Evolutionary conservation across 2,888 invertebrate genomes (phyloP).

Genomic region (Orgyia antiqua): DNA sequence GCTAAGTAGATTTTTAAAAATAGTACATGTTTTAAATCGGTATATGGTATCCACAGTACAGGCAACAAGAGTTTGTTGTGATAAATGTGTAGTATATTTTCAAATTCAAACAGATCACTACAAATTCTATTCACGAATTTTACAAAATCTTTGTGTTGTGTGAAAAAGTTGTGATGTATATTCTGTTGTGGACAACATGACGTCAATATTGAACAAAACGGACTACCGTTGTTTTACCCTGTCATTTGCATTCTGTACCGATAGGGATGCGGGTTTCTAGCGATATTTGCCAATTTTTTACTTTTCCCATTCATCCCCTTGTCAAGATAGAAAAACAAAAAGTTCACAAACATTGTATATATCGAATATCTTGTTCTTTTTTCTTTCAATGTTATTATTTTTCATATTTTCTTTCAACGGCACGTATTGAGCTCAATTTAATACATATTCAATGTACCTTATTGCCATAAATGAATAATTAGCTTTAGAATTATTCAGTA

Average conservation of each 20-base stretch:
- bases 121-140: too few relatives aligned
- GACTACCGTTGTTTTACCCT: conserved; percentile 3
- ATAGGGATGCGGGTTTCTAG: not conserved
- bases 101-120: too few relatives aligned
- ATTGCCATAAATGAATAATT: not conserved
- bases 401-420: conserved; percentile 3
- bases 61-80: too few relatives aligned
- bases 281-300: conserved; percentile 5
- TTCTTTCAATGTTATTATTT: conserved; percentile 6
- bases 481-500: too few relatives aligned
- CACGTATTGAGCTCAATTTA: not conserved
- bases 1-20: too few relatives aligned
- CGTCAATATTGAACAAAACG: conserved; percentile 3
- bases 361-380: conserved; percentile 9
- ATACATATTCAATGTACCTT: not conserved
- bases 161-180: too few relatives aligned
- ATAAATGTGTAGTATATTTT: too few relatives aligned
- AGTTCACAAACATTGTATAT: conserved; percentile 4
- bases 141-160: too few relatives aligned
- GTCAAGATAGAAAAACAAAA: conserved; percentile 8
- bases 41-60: too few relatives aligned
- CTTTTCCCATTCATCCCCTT: conserved; percentile 7
- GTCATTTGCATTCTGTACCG: conserved; percentile 9
- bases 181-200: too few relatives aligned
- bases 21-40: too few relatives aligned